Conservation (phyloP, 2,113 vertebrate species). For the Connochaetes taurinus region DNA sequence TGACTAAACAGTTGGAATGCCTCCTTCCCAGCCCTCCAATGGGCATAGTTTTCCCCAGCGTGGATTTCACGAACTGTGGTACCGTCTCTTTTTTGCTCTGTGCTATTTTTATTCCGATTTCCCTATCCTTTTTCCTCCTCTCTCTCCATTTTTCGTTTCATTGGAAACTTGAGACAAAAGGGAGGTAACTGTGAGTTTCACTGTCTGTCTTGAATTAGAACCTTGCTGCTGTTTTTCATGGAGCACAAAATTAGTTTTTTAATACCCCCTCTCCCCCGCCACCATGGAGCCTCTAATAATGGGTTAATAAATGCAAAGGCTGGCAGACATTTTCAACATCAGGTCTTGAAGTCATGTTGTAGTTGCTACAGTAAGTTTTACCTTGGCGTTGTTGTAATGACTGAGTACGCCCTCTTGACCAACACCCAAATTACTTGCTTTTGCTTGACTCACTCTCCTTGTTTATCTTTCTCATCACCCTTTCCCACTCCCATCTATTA, state of each 20-base stretch:
- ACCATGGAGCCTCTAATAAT: background rate
- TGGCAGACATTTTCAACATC: background rate
- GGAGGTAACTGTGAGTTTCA: background rate
- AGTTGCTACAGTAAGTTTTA: background rate
- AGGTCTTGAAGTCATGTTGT: background rate
- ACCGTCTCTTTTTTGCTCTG: background rate
- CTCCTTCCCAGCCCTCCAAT: background rate
- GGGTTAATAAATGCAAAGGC: background rate
- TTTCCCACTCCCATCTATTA: background rate
- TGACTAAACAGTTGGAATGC: background rate
- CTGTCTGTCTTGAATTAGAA: background rate
- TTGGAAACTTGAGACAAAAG: background rate
- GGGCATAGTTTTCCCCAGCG: background rate
- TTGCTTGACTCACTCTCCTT: background rate
- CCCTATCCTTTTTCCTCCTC: background rate
- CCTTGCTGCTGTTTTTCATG: background rate
- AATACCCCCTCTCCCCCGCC: rapidly evolving
- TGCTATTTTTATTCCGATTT: background rate
- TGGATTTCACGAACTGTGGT: background rate
- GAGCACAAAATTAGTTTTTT: rapidly evolving
- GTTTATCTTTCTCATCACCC: background rate
- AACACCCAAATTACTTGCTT: background rate
- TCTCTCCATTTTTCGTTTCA: background rate
- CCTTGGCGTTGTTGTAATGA: background rate
- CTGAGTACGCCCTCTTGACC: background rate